A percentile compares a stretch with the other conserved stretches of the same genome.
Conservation (phyloP, 2,888 invertebrate species). For the Acanthoscelides obtectus region DNA sequence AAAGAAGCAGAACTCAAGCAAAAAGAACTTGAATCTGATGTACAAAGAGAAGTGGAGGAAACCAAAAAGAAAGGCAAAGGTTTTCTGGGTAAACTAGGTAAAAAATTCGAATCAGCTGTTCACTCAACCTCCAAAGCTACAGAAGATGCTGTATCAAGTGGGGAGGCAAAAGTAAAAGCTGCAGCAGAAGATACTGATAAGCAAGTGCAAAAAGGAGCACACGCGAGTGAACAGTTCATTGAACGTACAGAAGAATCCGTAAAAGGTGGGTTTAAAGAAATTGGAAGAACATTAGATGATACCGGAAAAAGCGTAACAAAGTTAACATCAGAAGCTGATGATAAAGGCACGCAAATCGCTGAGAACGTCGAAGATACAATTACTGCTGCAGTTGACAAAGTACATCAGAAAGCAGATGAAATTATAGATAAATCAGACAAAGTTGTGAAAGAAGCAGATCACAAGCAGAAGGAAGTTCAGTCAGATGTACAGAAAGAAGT, state of each 20-base stretch:
- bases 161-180: neutral
- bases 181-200: too few species aligned
- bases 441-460: neutral
- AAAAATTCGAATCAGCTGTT: slow-evolving; percentile 12
- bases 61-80: slow-evolving; percentile 12
- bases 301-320: too few species aligned
- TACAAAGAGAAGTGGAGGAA: slow-evolving; percentile 1
- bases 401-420: neutral
- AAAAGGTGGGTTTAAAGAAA: too few species aligned
- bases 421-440: too few species aligned
- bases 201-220: too few species aligned
- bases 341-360: neutral
- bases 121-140: slow-evolving; percentile 2
- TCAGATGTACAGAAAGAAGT: neutral
- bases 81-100: slow-evolving; percentile 14
- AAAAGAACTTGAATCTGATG: neutral
- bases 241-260: too few species aligned
- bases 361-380: neutral
- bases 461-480: neutral
- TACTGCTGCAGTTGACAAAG: neutral
- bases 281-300: too few species aligned
- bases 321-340: neutral
- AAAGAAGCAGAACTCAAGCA: neutral
- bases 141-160: neutral
- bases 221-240: too few species aligned